Evolutionary conservation across 2,888 invertebrate genomes (phyloP).

Genomic region (Byasa hedistus): DNA sequence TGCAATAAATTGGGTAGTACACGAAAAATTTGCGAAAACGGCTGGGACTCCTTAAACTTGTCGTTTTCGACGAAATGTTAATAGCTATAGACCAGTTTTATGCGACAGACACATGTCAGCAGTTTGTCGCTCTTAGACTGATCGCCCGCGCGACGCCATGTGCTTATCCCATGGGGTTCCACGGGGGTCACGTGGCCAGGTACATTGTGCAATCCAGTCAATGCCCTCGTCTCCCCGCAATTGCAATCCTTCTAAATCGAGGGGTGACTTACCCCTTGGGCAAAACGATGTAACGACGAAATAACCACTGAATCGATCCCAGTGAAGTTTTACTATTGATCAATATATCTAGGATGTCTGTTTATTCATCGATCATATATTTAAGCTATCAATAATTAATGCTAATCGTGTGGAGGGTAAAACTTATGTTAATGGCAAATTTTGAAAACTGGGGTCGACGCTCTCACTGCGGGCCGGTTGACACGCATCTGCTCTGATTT

Average conservation of each 20-base stretch:
- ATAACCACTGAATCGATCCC: constrained; percentile 21
- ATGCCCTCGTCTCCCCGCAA: constrained; percentile 35
- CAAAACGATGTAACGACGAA: constrained; percentile 17
- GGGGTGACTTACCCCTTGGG: constrained; percentile 29
- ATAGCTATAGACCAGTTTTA: constrained; percentile 32
- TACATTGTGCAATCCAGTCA: constrained; percentile 56
- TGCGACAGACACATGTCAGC: constrained; percentile 59
- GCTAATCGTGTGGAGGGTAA: constrained; percentile 45
- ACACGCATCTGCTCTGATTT: constrained; percentile 73
- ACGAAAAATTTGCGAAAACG: constrained; percentile 33
- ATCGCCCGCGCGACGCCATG: constrained; percentile 59
- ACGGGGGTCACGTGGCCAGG: constrained; percentile 64
- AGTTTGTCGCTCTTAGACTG: constrained; percentile 52
- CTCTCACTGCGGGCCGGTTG: constrained; percentile 51
- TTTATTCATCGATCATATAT: constrained; percentile 36
- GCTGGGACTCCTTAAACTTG: constrained; percentile 52
- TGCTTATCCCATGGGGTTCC: constrained; percentile 50
- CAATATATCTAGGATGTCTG: constrained; percentile 9
- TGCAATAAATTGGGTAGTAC: constrained; percentile 14
- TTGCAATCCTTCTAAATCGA: constrained; percentile 18
- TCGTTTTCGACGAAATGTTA: constrained; percentile 41
- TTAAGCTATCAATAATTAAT: constrained; percentile 51
- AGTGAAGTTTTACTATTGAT: constrained; percentile 21
- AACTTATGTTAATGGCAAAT: constrained; percentile 57
- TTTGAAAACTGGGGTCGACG: constrained; percentile 49